Conservation (phyloP, 1,140 invertebrate species). For the Drosophila ananassae region DNA sequence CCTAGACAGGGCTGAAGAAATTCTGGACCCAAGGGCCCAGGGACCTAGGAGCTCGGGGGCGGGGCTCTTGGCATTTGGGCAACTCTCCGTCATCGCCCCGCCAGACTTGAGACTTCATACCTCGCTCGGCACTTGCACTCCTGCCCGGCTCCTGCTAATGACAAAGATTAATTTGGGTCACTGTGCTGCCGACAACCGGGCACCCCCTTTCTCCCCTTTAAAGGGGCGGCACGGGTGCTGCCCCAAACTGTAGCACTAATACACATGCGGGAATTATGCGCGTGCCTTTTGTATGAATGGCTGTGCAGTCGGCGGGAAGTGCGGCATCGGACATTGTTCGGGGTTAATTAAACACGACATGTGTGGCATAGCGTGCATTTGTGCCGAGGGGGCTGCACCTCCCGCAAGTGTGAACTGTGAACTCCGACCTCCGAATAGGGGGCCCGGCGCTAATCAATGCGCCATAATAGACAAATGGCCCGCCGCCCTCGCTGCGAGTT, state of each 20-base stretch:
- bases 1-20: constrained; percentile 43
- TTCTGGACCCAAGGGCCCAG: not conserved
- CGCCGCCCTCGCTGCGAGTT: constrained; percentile 43
- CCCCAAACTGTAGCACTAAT: not conserved
- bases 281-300: constrained; percentile 61
- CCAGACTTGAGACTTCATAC: constrained; percentile 46
- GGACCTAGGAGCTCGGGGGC: constrained; percentile 8
- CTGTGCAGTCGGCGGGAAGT: constrained; percentile 19
- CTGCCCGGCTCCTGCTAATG: constrained; percentile 59
- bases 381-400: constrained; percentile 35
- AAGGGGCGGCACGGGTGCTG: not conserved
- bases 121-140: constrained; percentile 58
- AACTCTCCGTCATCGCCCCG: constrained; percentile 33
- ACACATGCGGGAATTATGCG: constrained; percentile 58
- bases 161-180: constrained; percentile 82
- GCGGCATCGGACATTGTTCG: constrained; percentile 71
- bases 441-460: constrained; percentile 71
- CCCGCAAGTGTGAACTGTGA: constrained; percentile 66
- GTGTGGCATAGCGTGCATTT: constrained; percentile 78
- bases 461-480: constrained; percentile 75
- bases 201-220: not conserved
- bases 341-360: constrained; percentile 83
- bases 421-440: constrained; percentile 38
- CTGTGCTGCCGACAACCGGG: constrained; percentile 44
- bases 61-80: not conserved